Base-by-base conservation (phyloP, 2,888 invertebrate genomes). In the Acrocyrtus sp. region DNA sequence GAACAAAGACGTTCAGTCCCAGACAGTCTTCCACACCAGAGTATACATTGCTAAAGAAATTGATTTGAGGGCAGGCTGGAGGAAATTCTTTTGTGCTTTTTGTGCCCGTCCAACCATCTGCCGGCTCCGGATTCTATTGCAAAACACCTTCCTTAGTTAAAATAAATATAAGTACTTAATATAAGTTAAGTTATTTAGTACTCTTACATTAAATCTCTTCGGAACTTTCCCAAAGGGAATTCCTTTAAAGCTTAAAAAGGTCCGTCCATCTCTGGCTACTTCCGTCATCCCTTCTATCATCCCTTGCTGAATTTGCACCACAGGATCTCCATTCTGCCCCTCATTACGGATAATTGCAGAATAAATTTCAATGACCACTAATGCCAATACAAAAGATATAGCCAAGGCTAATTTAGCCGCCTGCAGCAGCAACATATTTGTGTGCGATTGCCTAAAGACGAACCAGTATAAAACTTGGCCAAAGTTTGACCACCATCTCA, bases 21-120 rank as follows among this genome's bases (percentile, higher is more conserved):
- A 79, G 63, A 58, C 79, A 79, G 24, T 76, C 77, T 41, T 79
- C 79, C 3, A 21, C 19, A 10, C 79, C 79, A 0, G 24, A 6
- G 3, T 70, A 51, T 0, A 19, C 12, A 21, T 34, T 15, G 3
- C 21, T 62, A 26, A 61, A 58, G 6, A 72, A 68, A 45, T 76
- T 72, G 6, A 61, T 54, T 63, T 79, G 79, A 41, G 72, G 61
- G 34, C 79, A 79, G 17, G 47, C 15, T 3, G 69, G 60, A 10
- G 74, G 73, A 12, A 51, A 65, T 43, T 63, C 43, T 10, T 74
- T 74, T 4, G 60, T 78, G 27, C 72, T 62, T n/a, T 56, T n/a
- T 1, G 58, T 63, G 1, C 76, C 78, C 57, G 60, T 29, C 79
- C 79, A 79, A n/a, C 53, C 45, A 21, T 72, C 63, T 8, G 75